These are phyloP conservation scores for human (Homo sapiens) DNA, from an alignment of 2,113 vertebrate species.

Conservation along the genomic window GRCh38 chr22:37917001-37917500, in stretches of 20 bases:
- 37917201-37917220: background rate
- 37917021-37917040: background rate
- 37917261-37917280: background rate
- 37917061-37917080: background rate
- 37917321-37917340: accelerated
- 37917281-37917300: no score
- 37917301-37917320: background rate
- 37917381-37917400: background rate
- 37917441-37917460: accelerated
- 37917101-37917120: background rate
- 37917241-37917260: background rate
- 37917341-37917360: background rate
- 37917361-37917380: background rate
- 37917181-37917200: background rate
- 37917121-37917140: background rate
- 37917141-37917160: background rate
- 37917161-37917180: background rate
- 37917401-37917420: accelerated
- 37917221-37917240: background rate
- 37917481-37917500: accelerated
- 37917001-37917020: background rate
- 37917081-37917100: background rate
- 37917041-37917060: background rate
- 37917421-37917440: accelerated
- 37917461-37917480: accelerated